Conservation (phyloP, 2,797 vertebrate genomes). For the Distichodus sexfasciatus region DNA sequence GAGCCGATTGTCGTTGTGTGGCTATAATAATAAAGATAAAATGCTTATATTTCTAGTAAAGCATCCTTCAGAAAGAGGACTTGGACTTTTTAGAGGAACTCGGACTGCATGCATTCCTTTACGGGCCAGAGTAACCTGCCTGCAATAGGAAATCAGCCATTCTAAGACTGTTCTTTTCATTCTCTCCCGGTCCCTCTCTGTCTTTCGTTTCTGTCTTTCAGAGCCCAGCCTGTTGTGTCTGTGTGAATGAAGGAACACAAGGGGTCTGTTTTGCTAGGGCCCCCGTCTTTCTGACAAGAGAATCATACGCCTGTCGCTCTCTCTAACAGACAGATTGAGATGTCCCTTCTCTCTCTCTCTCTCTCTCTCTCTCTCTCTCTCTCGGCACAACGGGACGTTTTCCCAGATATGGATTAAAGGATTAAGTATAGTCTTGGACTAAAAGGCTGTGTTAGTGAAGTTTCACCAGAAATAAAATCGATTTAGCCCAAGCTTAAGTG, state of each 20-base stretch:
- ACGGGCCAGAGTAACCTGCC: not conserved
- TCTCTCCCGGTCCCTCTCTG: not conserved
- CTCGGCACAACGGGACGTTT: too few relatives aligned
- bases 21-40: conserved; percentile 41
- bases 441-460: too few relatives aligned
- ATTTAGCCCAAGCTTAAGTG: too few relatives aligned
- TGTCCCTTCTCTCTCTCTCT: conserved; percentile 26
- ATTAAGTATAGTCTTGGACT: too few relatives aligned
- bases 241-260: conserved; percentile 35
- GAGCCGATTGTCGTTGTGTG: conserved; percentile 50
- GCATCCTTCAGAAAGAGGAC: too few relatives aligned
- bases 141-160: not conserved
- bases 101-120: not conserved
- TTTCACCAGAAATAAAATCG: too few relatives aligned
- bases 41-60: too few relatives aligned
- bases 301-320: too few relatives aligned
- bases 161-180: not conserved
- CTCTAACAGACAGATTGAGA: conserved; percentile 64
- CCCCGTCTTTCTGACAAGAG: conserved; percentile 37
- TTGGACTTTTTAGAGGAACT: too few relatives aligned
- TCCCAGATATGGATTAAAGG: too few relatives aligned
- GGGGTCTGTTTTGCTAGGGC: conserved; percentile 7
- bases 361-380: not conserved
- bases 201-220: not conserved
- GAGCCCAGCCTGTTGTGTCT: conserved; percentile 38